phyloP scores from a whole-genome alignment of 2,113 vertebrate genomes.

The Charina bottae region DNA sequence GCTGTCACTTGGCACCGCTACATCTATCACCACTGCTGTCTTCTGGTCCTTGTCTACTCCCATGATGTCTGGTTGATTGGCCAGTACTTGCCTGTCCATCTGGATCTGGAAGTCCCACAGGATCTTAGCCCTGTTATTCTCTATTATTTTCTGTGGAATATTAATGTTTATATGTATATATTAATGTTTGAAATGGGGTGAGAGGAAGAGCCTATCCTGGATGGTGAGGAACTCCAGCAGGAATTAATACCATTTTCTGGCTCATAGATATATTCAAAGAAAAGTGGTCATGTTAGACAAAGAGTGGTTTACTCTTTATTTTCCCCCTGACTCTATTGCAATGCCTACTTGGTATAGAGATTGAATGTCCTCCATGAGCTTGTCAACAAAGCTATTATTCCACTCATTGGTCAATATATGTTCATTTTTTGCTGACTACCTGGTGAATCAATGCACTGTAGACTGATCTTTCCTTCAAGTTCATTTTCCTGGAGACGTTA shows the following conservation, averaged over 20 bases:
- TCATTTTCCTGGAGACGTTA: conserved; percentile 47
- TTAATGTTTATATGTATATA: background rate
- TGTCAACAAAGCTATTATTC: conserved; percentile 75
- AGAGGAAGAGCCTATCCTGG: too few relatives aligned
- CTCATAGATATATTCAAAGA: background rate
- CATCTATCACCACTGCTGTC: too few relatives aligned
- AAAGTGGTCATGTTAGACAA: background rate
- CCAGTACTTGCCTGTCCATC: too few relatives aligned
- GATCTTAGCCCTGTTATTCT: too few relatives aligned
- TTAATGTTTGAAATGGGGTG: background rate
- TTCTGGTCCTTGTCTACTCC: too few relatives aligned
- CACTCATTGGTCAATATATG: conserved; percentile 61
- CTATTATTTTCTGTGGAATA: too few relatives aligned
- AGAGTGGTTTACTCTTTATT: background rate
- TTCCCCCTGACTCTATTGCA: background rate
- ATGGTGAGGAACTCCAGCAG: background rate
- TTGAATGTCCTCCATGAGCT: conserved; percentile 47
- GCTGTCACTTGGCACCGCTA: too few relatives aligned
- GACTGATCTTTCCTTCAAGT: conserved; percentile 45
- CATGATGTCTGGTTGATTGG: too few relatives aligned
- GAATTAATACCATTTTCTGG: background rate
- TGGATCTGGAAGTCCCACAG: too few relatives aligned
- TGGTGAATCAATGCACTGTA: conserved; percentile 38
- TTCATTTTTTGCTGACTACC: conserved; percentile 68
- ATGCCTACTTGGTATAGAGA: conserved; percentile 28